Percentiles rank a stretch among this genome's conserved stretches.
phyloP scores from a whole-genome alignment of 2,113 vertebrate genomes.

The Thamnaconus septentrionalis region DNA sequence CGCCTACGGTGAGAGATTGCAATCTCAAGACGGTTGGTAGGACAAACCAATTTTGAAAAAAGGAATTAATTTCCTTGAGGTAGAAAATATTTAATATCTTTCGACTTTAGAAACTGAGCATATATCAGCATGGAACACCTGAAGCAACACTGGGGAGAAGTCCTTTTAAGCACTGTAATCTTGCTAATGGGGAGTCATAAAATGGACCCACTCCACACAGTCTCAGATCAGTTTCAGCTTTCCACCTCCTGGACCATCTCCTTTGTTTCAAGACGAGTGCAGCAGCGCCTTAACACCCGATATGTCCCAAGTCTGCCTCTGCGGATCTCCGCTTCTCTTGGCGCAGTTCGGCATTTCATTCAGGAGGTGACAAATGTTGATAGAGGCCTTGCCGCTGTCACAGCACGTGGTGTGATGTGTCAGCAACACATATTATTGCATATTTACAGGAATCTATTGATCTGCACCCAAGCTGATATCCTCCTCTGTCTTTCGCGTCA shows the following conservation, averaged over 20 bases:
- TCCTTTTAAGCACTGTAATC: constrained; percentile 24
- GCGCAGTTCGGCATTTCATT: too few relatives aligned
- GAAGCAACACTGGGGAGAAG: constrained; percentile 14
- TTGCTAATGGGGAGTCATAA: constrained; percentile 9
- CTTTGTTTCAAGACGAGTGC: too few relatives aligned
- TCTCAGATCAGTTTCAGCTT: too few relatives aligned
- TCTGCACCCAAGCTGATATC: constrained; percentile 22
- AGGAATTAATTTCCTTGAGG: too few relatives aligned
- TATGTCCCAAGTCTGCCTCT: too few relatives aligned
- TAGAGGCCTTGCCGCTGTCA: constrained; percentile 10
- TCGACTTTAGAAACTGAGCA: neutral
- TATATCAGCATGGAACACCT: constrained; percentile 15
- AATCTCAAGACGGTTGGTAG: too few relatives aligned
- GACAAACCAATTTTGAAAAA: too few relatives aligned
- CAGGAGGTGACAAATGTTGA: constrained; percentile 5
- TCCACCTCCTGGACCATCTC: too few relatives aligned
- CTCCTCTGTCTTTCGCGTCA: constrained; percentile 19
- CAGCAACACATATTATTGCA: constrained; percentile 27
- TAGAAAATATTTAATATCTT: too few relatives aligned
- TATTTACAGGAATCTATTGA: constrained; percentile 45
- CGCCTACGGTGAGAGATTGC: too few relatives aligned
- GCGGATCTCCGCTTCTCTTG: too few relatives aligned
- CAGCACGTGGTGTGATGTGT: constrained; percentile 38
- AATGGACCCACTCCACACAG: neutral
- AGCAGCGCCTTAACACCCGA: too few relatives aligned